phyloP scores from a whole-genome alignment of 2,113 vertebrate genomes.

The Otolemur garnettii region DNA sequence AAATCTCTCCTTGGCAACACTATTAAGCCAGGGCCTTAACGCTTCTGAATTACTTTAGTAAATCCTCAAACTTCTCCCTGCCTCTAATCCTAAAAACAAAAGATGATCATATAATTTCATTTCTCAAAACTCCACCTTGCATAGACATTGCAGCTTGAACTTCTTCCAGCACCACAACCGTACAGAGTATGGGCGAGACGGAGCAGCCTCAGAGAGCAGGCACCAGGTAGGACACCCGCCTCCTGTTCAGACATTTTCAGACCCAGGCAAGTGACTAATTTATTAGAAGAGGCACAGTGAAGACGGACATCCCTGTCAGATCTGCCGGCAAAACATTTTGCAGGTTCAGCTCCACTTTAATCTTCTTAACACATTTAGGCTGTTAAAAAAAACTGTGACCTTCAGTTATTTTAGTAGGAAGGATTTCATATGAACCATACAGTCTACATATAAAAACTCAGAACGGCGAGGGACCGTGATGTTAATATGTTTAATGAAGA shows the following conservation, averaged over 20 bases:
- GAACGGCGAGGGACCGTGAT: neutral
- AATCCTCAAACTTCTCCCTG: neutral
- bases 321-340: neutral
- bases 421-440: neutral
- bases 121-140: neutral
- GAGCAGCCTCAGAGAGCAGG: neutral
- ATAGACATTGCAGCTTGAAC: neutral
- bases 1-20: neutral
- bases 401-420: constrained; percentile 36
- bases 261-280: neutral
- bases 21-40: neutral
- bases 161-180: neutral
- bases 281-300: neutral
- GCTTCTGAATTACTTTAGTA: neutral
- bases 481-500: neutral
- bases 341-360: neutral
- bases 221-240: neutral
- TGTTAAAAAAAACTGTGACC: neutral
- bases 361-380: neutral
- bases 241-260: neutral
- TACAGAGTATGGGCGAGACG: neutral
- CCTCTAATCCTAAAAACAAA: neutral
- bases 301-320: neutral
- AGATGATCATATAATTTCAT: neutral
- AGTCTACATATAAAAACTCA: neutral